Conservation (phyloP, 2,888 invertebrate species). For the Lasioglossum marginatum region DNA sequence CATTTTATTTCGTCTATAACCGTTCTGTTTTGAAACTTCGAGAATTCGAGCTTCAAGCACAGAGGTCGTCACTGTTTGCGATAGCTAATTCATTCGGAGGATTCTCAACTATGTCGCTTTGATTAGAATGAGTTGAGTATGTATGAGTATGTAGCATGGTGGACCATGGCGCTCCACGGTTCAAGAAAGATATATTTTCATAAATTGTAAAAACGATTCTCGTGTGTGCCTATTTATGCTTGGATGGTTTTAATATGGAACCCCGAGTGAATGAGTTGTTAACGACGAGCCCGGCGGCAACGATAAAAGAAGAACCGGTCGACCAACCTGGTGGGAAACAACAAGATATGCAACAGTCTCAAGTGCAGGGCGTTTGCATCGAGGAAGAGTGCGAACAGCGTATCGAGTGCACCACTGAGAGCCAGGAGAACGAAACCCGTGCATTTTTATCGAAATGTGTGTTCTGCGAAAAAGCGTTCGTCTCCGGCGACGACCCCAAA, state of each 20-base stretch:
- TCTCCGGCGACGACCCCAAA: conserved; percentile 89
- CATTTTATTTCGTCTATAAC: not conserved
- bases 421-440: conserved; percentile 77
- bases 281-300: conserved; percentile 68
- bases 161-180: conserved; percentile 55
- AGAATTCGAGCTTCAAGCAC: not conserved
- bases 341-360: conserved; percentile 74
- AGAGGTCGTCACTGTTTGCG: conserved; percentile 15
- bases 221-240: not conserved
- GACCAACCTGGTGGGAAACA: conserved; percentile 74
- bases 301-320: conserved; percentile 79
- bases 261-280: conserved; percentile 71
- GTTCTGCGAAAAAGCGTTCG: conserved; percentile 85
- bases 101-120: conserved; percentile 12
- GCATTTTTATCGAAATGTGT: conserved; percentile 83
- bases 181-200: conserved; percentile 52
- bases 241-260: conserved; percentile 66
- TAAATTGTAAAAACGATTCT: conserved; percentile 50
- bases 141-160: conserved; percentile 44
- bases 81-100: not conserved
- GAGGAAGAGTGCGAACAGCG: conserved; percentile 78
- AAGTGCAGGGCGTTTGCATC: conserved; percentile 69
- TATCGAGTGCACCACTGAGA: conserved; percentile 81
- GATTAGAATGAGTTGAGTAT: conserved; percentile 29
- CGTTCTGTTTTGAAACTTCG: not conserved